These are phyloP conservation scores for Acleris sparsana DNA, from an alignment of 2,888 invertebrate species.

Conservation along the genomic window DNA sequence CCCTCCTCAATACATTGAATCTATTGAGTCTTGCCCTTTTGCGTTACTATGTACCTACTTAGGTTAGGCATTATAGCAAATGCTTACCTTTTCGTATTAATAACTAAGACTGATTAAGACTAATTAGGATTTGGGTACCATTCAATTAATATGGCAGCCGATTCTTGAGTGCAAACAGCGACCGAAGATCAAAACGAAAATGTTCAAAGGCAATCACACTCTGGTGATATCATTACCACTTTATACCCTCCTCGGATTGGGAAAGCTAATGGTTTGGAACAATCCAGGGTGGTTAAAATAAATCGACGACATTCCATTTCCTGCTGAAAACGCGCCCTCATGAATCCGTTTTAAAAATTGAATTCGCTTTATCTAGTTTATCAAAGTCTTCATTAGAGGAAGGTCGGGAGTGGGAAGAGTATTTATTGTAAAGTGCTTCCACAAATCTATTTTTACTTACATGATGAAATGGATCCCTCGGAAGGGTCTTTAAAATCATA, in stretches of 20 bases:
- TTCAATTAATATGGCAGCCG: slow-evolving; percentile 20
- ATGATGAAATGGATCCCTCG: neutral
- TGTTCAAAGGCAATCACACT: slow-evolving; percentile 46
- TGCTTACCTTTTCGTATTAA: neutral
- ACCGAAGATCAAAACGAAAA: slow-evolving; percentile 38
- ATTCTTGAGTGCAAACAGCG: slow-evolving; percentile 9
- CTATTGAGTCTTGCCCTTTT: slow-evolving; percentile 66
- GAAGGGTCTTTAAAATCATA: no score
- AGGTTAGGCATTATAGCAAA: slow-evolving; percentile 7
- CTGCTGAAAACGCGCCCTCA: slow-evolving; percentile 66
- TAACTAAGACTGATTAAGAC: slow-evolving; percentile 8
- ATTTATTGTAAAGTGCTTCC: slow-evolving; percentile 20
- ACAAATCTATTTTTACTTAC: neutral
- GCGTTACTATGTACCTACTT: slow-evolving; percentile 40
- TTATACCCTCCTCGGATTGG: slow-evolving; percentile 74
- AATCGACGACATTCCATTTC: slow-evolving; percentile 79
- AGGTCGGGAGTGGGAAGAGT: slow-evolving; percentile 20
- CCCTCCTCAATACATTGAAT: slow-evolving; percentile 67
- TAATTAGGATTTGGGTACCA: slow-evolving; percentile 15
- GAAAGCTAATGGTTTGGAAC: slow-evolving; percentile 79
- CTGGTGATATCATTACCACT: slow-evolving; percentile 66
- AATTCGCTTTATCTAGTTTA: slow-evolving; percentile 55
- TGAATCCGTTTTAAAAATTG: slow-evolving; percentile 68
- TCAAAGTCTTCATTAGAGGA: slow-evolving; percentile 45
- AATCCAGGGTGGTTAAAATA: slow-evolving; percentile 76